phyloP scores from a whole-genome alignment of 2,888 invertebrate species.

The Hyles lineata region DNA sequence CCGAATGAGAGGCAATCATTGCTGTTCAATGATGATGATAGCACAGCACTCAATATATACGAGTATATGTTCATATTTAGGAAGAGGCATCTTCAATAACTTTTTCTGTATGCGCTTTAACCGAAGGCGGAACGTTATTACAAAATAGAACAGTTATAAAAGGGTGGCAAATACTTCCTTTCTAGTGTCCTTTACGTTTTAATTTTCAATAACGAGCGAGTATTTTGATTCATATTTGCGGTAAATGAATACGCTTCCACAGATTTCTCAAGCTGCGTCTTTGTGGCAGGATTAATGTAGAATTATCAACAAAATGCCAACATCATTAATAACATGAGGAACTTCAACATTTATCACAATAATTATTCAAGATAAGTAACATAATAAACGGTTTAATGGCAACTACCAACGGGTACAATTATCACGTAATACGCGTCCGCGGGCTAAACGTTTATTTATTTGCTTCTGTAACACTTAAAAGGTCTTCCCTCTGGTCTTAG shows the following conservation, averaged over 20 bases:
- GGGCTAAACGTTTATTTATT: not conserved
- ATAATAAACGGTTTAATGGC: constrained; percentile 5
- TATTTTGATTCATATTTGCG: constrained; percentile 3
- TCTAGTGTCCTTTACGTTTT: no score
- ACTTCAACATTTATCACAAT: not conserved
- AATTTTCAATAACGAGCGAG: not conserved
- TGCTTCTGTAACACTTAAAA: constrained; percentile 33
- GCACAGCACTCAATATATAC: no score
- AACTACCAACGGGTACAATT: not conserved
- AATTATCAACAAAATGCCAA: constrained; percentile 6
- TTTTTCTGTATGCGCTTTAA: no score
- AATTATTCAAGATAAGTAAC: not conserved
- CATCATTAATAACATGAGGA: not conserved
- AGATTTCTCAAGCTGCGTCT: not conserved
- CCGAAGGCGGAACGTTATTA: no score
- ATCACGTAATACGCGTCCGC: constrained; percentile 5
- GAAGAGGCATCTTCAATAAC: no score
- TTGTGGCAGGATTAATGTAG: not conserved
- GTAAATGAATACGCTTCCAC: not conserved
- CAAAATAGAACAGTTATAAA: no score
- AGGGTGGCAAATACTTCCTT: no score
- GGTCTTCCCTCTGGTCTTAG: constrained; percentile 35
- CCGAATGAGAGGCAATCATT: no score
- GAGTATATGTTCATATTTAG: no score
- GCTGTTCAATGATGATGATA: no score